Evolutionary conservation across 2,113 vertebrate genomes (phyloP), one percentile per base, ranked within the genome.

Genomic region (Anseranas semipalmata): DNA sequence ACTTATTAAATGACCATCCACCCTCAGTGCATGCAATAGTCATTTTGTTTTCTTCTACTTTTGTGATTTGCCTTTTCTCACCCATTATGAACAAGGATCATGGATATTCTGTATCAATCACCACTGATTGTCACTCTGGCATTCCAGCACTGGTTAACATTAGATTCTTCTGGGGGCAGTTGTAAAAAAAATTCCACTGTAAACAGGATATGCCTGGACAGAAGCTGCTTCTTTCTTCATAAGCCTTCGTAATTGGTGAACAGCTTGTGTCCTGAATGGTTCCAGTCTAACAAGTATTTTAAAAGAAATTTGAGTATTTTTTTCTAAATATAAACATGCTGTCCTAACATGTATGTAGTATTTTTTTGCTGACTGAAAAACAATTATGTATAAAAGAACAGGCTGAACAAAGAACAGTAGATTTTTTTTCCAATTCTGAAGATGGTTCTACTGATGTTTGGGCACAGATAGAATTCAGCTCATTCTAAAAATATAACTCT

Each of bases 261-360:
- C 37, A 82, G 66, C 19, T 92, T 85, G 53, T 66, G 56, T 24
- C 48, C 35, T 89, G 53, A 18, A 55, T 89, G 90, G 89, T 95
- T 84, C 67, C 82, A 12, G 58, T 87, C 59, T 88, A 76, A 63
- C 55, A 89, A 74, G 22, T 85, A 68, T 81, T 96, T 95, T 89
- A 77, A 87, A 79, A 82, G 45, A 78, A 95, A 87, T 65, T 2
- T 0, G 75, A 63, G 5, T 63, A 28, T 58, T 72, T 95, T 85
- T 70, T 77, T 87, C 53, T 17, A 50, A 87, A 66, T 16, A 43
- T 46, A 72, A 94, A 68, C 32, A 76, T 22, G 6, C 85, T 93
- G 41, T 67, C 33, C 27, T 74, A 83, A 92, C 68, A 19, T 11
- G 27, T 68, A 72, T 58, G 15, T 28, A 76, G 21, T 81, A 45